Evolutionary conservation across 37 sponge, comb jelly and placozoan species (phyloP).

Genomic region (Geodia barretti): DNA sequence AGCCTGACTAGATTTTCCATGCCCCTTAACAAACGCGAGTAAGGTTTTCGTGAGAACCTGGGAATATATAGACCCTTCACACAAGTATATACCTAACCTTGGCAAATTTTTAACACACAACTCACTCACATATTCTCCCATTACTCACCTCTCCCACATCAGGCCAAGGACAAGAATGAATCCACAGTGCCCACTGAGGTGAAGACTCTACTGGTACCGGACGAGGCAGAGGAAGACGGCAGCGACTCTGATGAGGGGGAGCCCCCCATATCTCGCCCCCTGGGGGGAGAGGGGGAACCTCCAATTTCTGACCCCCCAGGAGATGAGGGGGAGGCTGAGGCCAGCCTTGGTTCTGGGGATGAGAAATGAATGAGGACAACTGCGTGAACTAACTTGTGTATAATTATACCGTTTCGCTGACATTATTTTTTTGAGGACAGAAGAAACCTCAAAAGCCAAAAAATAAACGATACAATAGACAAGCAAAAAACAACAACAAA

Average conservation of each 20-base stretch:
- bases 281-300: background rate
- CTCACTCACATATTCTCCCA: constrained; percentile 6
- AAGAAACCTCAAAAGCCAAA: too few relatives aligned
- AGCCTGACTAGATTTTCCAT: too few relatives aligned
- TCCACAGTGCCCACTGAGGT: background rate
- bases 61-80: too few relatives aligned
- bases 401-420: too few relatives aligned
- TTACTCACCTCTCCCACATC: background rate
- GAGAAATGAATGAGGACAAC: background rate
- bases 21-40: too few relatives aligned
- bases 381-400: too few relatives aligned
- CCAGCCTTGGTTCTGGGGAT: background rate
- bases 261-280: background rate
- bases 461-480: too few relatives aligned
- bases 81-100: too few relatives aligned
- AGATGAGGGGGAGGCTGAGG: background rate
- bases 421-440: too few relatives aligned
- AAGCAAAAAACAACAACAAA: too few relatives aligned
- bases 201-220: background rate
- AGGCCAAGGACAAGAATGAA: background rate
- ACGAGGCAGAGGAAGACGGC: background rate
- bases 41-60: too few relatives aligned
- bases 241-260: background rate
- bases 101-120: too few relatives aligned
- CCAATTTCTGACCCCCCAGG: background rate